A percentile compares a stretch with the other conserved stretches of the same genome.
phyloP scores from a whole-genome alignment of 2,113 vertebrate species.

The Tichodroma muraria region DNA sequence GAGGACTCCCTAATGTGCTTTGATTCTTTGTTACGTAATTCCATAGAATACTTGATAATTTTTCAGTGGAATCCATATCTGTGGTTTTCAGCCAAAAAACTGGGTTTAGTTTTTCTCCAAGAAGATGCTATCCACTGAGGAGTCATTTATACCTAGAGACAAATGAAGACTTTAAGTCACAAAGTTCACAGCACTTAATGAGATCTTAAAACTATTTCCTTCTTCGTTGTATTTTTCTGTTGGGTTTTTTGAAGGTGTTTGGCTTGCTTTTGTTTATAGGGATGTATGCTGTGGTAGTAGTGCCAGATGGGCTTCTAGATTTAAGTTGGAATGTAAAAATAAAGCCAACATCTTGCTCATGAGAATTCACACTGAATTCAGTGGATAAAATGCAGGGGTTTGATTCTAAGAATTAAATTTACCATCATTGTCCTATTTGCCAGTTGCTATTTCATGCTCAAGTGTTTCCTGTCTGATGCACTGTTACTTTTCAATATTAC shows the following conservation, averaged over 20 bases:
- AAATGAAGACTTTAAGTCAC: background rate
- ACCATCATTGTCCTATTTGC: background rate
- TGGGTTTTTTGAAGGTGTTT: background rate
- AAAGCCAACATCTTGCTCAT: background rate
- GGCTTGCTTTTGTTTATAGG: background rate
- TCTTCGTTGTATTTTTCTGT: background rate
- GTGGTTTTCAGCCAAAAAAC: background rate
- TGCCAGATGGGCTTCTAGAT: background rate
- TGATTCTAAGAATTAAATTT: background rate
- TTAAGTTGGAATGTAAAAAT: background rate
- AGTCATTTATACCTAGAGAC: background rate
- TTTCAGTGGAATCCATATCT: background rate
- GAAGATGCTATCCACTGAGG: background rate
- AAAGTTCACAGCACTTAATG: background rate
- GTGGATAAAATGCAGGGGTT: background rate
- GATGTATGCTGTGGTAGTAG: background rate
- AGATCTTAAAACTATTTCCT: background rate
- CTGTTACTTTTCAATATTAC: background rate
- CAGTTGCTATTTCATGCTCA: background rate
- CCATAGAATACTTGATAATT: background rate
- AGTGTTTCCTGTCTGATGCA: background rate
- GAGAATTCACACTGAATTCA: background rate
- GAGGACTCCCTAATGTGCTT: background rate
- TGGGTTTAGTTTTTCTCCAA: background rate
- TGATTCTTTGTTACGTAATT: background rate